Conservation (phyloP, 2,113 vertebrate species). For the Pseudorasbora parva region DNA sequence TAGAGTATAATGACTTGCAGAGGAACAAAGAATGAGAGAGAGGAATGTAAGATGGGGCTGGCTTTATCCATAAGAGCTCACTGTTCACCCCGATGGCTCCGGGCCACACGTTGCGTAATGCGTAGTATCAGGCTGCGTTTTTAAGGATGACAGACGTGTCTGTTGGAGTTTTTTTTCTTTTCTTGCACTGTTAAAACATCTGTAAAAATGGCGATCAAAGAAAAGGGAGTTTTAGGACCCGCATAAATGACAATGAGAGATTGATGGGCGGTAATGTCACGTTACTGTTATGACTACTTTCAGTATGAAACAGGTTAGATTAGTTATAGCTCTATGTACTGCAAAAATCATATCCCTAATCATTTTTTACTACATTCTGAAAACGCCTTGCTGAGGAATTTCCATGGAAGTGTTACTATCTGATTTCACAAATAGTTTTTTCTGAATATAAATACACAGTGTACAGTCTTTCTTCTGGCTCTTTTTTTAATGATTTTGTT, state of each 20-base stretch:
- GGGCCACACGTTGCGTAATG: constrained; percentile 55
- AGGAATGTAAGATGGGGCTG: constrained; percentile 25
- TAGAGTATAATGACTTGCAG: constrained; percentile 41
- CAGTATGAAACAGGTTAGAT: constrained; percentile 13
- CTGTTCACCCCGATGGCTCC: constrained; percentile 37
- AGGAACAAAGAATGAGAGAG: constrained; percentile 50
- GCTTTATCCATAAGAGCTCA: constrained; percentile 41
- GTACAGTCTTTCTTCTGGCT: no score
- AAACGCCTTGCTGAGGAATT: no score
- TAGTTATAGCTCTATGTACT: background rate
- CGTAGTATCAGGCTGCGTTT: constrained; percentile 32
- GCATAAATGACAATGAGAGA: constrained; percentile 27
- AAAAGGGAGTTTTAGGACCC: constrained; percentile 25
- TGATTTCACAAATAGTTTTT: no score
- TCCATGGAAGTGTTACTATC: no score
- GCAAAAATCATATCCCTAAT: constrained; percentile 3
- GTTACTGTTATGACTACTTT: constrained; percentile 27
- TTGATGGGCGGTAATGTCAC: background rate
- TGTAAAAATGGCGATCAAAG: constrained; percentile 59
- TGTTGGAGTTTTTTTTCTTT: constrained; percentile 22
- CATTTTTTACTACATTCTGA: background rate
- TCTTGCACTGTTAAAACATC: constrained; percentile 42
- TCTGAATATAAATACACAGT: no score
- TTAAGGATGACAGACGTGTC: constrained; percentile 50
- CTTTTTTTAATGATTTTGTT: no score